phyloP scores from a whole-genome alignment of 2,113 vertebrate genomes.

The Marcusenius ussheri region DNA sequence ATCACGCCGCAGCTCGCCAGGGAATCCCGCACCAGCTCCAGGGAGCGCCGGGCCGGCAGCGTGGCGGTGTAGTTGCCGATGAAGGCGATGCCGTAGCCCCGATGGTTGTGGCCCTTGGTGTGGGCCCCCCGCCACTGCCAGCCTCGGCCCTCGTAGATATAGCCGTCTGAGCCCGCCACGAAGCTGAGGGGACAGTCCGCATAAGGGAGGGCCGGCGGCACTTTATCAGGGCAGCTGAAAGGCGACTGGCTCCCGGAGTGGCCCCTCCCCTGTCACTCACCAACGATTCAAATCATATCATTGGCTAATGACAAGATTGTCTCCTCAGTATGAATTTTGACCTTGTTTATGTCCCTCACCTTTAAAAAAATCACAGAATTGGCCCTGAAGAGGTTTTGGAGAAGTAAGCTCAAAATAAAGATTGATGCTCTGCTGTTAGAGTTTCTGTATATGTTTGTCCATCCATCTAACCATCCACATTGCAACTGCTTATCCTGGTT shows the following conservation, averaged over 20 bases:
- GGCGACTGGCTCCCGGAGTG: neutral
- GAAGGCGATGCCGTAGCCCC: constrained; percentile 71
- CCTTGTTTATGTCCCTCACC: neutral
- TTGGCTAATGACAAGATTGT: neutral
- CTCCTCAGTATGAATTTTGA: neutral
- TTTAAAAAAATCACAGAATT: neutral
- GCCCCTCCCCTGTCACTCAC: neutral
- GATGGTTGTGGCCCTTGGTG: constrained; percentile 70
- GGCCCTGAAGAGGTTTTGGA: neutral
- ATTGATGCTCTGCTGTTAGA: neutral
- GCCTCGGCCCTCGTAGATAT: constrained; percentile 78
- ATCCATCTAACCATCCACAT: neutral
- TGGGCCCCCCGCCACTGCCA: constrained; percentile 79
- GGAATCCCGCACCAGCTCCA: constrained; percentile 60
- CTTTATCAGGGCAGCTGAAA: neutral
- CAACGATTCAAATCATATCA: neutral
- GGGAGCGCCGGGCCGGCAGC: constrained; percentile 48
- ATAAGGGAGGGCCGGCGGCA: neutral
- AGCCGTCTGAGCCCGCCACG: constrained; percentile 75
- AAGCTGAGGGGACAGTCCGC: constrained; percentile 56
- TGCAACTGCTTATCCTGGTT: neutral
- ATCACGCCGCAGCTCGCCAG: constrained; percentile 61
- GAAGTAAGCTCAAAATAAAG: neutral
- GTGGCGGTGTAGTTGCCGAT: constrained; percentile 66
- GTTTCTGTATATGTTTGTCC: neutral